Evolutionary conservation across 2,888 invertebrate genomes (phyloP).

Genomic region (Troides oblongomaculatus): DNA sequence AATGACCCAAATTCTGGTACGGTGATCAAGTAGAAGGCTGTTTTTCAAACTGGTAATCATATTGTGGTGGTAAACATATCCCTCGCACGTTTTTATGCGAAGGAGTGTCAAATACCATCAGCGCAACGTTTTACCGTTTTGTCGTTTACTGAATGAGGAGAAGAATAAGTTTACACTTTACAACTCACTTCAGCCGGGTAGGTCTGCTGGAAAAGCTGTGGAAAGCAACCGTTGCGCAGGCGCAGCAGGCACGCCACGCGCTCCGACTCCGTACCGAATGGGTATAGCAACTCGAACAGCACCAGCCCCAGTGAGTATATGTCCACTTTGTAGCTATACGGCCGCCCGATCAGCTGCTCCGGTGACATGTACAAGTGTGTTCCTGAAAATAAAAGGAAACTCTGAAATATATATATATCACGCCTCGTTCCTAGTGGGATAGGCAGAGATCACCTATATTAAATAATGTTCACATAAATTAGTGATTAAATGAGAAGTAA

Average conservation of each 20-base stretch:
- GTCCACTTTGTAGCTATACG: constrained; percentile 95
- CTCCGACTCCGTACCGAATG: constrained; percentile 96
- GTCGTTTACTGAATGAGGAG: too few species aligned
- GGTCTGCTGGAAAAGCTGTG: constrained; percentile 81
- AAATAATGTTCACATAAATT: too few species aligned
- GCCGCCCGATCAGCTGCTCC: constrained; percentile 88
- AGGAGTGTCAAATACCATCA: too few species aligned
- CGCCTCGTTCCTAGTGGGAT: too few species aligned
- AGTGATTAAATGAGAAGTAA: too few species aligned
- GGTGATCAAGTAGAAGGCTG: too few species aligned
- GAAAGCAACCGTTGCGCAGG: constrained; percentile 84
- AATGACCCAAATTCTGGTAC: too few species aligned
- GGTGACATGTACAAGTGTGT: constrained; percentile 99
- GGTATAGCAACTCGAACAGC: constrained; percentile 93
- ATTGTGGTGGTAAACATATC: too few species aligned
- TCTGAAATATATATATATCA: neutral
- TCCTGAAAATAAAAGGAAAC: constrained; percentile 71
- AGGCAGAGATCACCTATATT: too few species aligned
- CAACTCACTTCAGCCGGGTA: constrained; percentile 85
- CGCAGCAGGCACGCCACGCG: constrained; percentile 84
- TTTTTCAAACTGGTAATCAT: too few species aligned
- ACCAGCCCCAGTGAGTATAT: constrained; percentile 97
- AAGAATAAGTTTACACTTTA: neutral
- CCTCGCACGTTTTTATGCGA: too few species aligned
- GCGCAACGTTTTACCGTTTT: too few species aligned